Evolutionary conservation across 2,888 invertebrate species (phyloP), one percentile per base, ranked within the genome.

Genomic region (Apomyelois bistriatella): DNA sequence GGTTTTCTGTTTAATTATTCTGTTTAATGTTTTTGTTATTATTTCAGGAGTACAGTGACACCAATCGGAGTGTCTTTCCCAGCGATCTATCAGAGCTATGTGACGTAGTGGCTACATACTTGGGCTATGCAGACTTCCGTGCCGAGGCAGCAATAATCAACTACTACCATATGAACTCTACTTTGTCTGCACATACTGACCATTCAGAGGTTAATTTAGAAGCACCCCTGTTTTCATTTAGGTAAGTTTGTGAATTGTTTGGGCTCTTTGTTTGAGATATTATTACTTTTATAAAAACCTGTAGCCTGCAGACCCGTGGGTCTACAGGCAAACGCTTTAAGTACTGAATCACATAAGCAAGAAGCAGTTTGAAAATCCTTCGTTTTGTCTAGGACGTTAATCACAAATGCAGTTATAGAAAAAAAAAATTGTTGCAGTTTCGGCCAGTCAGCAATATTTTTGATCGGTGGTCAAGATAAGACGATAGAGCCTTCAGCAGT

Each of bases 131-230:
- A 0, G 74, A 91, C 48, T 97, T 95, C 73, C 87, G 79, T 53
- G 94, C 98, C 0, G 95, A 99, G 88, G 99, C 99, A 12, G 98
- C 97, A 0, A 99, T 99, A 66, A 93, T 99, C 0, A 99, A 99
- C 86, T 99, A 95, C 79, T 99, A 99, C 78, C 96, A 97, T 63
- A 93, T 96, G 90, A 96, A 97, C 70, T 97, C 98, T 0, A 97
- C 97, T 1, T 87, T 99, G 35, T 96, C 97, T 1, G 97, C 97
- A 0, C 99, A 99, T 75, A 97, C 96, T 0, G 99, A 99, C 84
- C 95, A 96, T 74, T 99, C 99, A 0, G 99, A 99, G 86, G 85
- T 93, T 1, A 95, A 97, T 84, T 87, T 94, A 43, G 91, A 93
- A 28, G 97, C 98, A 3, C 99, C 99, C 0, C 85, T 99, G 32